Percentiles rank a stretch among this genome's conserved stretches.
Conservation (phyloP, 2,113 vertebrate species). For the Dicaeum eximium region DNA sequence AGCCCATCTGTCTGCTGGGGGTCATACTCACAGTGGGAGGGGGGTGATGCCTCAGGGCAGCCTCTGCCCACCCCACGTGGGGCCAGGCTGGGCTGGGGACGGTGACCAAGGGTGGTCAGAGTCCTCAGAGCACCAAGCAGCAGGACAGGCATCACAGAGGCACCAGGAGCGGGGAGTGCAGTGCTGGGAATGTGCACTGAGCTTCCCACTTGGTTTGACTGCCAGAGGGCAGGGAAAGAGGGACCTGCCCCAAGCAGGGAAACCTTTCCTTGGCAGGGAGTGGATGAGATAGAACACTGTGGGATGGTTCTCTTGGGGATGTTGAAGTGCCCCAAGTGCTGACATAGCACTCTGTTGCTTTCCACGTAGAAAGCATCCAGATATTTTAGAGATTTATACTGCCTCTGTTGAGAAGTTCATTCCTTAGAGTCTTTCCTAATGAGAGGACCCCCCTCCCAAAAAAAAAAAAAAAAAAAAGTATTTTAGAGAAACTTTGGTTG, state of each 20-base stretch:
- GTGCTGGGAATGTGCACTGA: rapidly evolving
- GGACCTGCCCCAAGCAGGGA: not conserved
- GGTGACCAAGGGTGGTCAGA: too few species aligned
- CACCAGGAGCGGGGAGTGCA: not conserved
- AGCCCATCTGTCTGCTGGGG: not conserved
- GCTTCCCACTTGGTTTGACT: not conserved
- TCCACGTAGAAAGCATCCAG: not conserved
- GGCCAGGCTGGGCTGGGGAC: not conserved
- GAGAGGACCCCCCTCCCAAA: too few species aligned
- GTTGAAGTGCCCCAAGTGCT: not conserved
- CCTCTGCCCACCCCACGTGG: not conserved
- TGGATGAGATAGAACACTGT: rapidly evolving
- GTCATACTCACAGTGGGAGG: too few species aligned
- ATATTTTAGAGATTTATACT: not conserved
- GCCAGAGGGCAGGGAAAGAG: not conserved
- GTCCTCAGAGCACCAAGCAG: not conserved
- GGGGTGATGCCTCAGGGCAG: not conserved
- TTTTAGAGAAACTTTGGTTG: not conserved
- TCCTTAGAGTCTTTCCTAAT: not conserved
- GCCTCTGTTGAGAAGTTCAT: not conserved
- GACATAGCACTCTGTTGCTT: not conserved
- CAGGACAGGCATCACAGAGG: rapidly evolving
- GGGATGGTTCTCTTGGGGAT: rapidly evolving
- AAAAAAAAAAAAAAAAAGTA: not conserved
- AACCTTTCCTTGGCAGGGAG: not conserved